A percentile compares a stretch with the other conserved stretches of the same genome.
These are phyloP conservation scores for Rhabdomys dilectus DNA, from an alignment of 2,113 vertebrate species.

Conservation along the genomic window DNA sequence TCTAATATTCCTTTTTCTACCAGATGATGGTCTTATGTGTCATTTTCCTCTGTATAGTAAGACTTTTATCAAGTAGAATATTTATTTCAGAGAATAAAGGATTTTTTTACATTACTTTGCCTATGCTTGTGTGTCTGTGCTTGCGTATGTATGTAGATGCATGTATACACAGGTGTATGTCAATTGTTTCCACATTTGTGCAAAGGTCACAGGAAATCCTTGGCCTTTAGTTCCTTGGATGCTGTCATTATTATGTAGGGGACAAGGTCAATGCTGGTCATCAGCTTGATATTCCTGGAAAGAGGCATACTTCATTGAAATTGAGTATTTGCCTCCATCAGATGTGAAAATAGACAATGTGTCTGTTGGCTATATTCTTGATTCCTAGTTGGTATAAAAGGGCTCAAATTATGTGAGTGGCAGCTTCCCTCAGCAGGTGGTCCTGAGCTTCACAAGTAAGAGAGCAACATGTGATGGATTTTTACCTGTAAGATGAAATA, in stretches of 20 bases:
- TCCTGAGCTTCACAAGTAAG: background rate
- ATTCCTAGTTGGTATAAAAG: background rate
- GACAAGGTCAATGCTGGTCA: background rate
- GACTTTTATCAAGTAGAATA: background rate
- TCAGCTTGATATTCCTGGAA: background rate
- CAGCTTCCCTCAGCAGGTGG: background rate
- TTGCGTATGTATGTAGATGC: background rate
- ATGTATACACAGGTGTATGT: background rate
- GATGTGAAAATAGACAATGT: background rate
- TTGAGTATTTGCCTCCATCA: background rate
- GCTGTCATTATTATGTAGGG: background rate
- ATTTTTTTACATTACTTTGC: background rate
- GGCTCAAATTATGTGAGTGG: background rate
- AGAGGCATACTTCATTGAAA: background rate
- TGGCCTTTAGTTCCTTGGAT: background rate
- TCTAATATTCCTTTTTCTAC: constrained; percentile 31
- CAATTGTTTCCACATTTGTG: background rate
- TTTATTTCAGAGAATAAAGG: background rate
- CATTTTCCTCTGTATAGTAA: background rate
- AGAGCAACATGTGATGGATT: background rate
- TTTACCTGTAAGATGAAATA: background rate
- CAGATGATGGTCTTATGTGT: background rate
- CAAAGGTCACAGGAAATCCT: background rate
- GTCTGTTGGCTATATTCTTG: background rate
- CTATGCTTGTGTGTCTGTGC: background rate